A percentile compares a stretch with the other conserved stretches of the same genome.
Evolutionary conservation across 2,888 invertebrate genomes (phyloP).

Genomic region (Leptinotarsa peninsularis): DNA sequence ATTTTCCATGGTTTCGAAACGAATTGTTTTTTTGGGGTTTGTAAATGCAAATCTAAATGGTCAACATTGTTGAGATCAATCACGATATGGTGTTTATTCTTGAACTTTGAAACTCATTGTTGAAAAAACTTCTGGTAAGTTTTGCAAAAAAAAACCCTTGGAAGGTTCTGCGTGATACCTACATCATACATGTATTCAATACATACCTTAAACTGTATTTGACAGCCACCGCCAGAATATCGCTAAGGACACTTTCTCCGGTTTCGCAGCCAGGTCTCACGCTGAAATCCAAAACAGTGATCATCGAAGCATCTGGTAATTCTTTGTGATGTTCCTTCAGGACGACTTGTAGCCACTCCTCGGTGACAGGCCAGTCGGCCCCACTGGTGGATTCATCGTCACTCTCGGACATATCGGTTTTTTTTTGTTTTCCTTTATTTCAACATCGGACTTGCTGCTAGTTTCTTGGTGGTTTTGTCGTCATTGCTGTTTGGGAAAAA

Average conservation of each 20-base stretch:
- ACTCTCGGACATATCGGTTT: constrained; percentile 67
- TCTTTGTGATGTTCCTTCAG: constrained; percentile 67
- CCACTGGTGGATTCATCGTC: constrained; percentile 68
- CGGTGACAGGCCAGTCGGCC: constrained; percentile 69
- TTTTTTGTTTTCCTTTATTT: not conserved
- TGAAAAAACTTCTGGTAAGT: too few species aligned
- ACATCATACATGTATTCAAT: not conserved
- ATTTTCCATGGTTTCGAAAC: too few species aligned
- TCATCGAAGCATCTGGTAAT: constrained; percentile 56
- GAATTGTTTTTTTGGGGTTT: too few species aligned
- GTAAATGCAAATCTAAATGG: not conserved
- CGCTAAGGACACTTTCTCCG: constrained; percentile 80
- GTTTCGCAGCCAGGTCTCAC: constrained; percentile 73
- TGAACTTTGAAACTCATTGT: too few species aligned
- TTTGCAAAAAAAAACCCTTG: not conserved
- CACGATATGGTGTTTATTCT: not conserved
- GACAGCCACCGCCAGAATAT: constrained; percentile 81
- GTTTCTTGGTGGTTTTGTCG: too few species aligned
- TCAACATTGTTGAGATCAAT: not conserved
- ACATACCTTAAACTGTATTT: constrained; percentile 69
- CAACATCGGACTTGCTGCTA: not conserved
- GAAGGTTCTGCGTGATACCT: too few species aligned
- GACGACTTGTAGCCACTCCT: constrained; percentile 71
- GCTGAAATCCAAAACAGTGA: constrained; percentile 68
- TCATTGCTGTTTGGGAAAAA: not conserved